Percentiles rank a stretch among this genome's conserved stretches.
These are phyloP conservation scores for Orchestes rusci DNA, from an alignment of 2,888 invertebrate species.

Conservation along the genomic window DNA sequence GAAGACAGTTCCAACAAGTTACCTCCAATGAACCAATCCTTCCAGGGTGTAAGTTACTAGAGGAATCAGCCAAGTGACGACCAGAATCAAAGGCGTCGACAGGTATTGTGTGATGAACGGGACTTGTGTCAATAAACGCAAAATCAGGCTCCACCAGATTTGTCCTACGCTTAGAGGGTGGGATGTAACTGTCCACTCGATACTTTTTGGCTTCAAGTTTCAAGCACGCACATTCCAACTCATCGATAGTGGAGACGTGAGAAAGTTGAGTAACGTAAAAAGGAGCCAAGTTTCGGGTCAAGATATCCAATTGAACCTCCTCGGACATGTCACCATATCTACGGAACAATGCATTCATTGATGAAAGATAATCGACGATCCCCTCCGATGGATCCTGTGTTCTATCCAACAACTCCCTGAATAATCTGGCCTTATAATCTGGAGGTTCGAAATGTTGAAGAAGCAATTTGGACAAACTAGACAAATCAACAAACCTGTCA, in stretches of 20 bases:
- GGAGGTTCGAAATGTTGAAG: slow-evolving; percentile 6
- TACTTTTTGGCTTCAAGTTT: background rate
- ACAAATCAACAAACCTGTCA: slow-evolving; percentile 1
- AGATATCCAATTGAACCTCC: slow-evolving; percentile 6
- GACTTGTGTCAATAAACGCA: too few relatives aligned
- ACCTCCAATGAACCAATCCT: too few relatives aligned
- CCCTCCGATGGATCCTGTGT: slow-evolving; percentile 6
- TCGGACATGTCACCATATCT: background rate
- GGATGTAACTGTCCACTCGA: too few relatives aligned
- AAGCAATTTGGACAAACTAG: background rate
- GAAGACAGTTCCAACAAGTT: too few relatives aligned
- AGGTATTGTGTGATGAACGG: too few relatives aligned
- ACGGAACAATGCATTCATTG: slow-evolving; percentile 6
- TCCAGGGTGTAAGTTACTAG: too few relatives aligned
- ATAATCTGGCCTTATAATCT: slow-evolving; percentile 8
- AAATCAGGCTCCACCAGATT: too few relatives aligned
- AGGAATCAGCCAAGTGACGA: too few relatives aligned
- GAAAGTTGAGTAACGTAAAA: slow-evolving; percentile 5
- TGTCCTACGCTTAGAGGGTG: too few relatives aligned
- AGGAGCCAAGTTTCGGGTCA: slow-evolving; percentile 5
- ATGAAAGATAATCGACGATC: slow-evolving; percentile 2
- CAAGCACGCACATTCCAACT: slow-evolving; percentile 3
- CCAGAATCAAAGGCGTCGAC: too few relatives aligned
- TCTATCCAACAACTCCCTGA: slow-evolving; percentile 7
- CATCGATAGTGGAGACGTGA: background rate